Evolutionary conservation across 2,113 vertebrate species (phyloP), one percentile per base, ranked within the genome.

Genomic region (Phrynocephalus versicolor): DNA sequence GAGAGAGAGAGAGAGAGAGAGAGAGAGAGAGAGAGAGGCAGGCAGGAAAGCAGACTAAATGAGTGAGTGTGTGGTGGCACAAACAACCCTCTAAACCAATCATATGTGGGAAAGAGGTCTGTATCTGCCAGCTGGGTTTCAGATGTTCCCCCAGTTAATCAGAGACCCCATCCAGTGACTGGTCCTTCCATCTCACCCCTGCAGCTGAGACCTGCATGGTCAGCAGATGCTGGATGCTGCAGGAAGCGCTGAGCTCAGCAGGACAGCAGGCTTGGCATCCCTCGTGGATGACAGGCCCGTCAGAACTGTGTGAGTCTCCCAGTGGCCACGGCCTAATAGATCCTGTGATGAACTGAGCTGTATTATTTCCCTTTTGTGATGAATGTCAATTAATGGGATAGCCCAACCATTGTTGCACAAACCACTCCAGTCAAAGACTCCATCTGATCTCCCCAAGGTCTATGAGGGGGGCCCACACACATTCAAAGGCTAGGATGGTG

Each of bases 261-360:
- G 86, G 58, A 74, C 70, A 57, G 64, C 45, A 71, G 25, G 35
- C 21, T 79, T 78, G 81, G 55, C 65, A 21, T 18, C 37, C 83
- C 79, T 71, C 27, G 14, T 41, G 37, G 18, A 81, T 85, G 73
- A 65, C 87, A 41, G 41, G n/a, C 39, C 35, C 37, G 62, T 77
- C 83, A 84, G 83, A 77, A 77, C 25, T n/a, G 35, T 39, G 25
- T 25, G 69, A 67, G 64, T 78, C 64, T 84, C 45, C 45, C 74
- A 69, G 35, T 37, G 33, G 75, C 79, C 51, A 71, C 16, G n/a
- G 75, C 51, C 41, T 67, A 58, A 1, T 18, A 37, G 21, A 35
- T 84, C 64, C 83, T 41, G 0, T 0, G 12, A 84, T 71, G 19
- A 27, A 51, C 45, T 27, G 39, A 71, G 87, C 60, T 0, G 70